Conservation (phyloP, 2,797 vertebrate genomes). For the Dermochelys coriacea region DNA sequence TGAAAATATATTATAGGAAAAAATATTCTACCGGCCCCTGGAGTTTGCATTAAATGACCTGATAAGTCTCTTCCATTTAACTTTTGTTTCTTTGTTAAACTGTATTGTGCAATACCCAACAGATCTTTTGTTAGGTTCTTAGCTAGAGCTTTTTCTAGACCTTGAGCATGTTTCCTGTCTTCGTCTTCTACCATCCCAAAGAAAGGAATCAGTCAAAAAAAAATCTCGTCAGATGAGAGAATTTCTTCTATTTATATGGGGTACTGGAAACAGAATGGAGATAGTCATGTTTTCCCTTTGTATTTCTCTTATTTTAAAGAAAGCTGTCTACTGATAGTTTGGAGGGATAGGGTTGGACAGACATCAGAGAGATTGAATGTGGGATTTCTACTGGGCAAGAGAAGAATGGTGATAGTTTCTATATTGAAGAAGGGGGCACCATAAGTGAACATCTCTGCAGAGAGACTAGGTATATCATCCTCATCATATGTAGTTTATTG, state of each 20-base stretch:
- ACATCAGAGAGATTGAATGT: not conserved
- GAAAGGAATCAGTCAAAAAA: conserved; percentile 12
- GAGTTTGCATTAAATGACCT: conserved; percentile 57
- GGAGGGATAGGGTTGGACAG: not conserved
- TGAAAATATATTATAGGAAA: conserved; percentile 13
- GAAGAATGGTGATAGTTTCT: not conserved
- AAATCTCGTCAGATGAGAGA: conserved; percentile 45
- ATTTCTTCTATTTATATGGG: conserved; percentile 34
- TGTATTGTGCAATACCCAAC: not conserved
- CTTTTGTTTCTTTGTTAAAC: conserved; percentile 38
- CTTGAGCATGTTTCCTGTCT: not conserved
- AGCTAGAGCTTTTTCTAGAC: conserved; percentile 20
- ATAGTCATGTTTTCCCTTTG: accelerated
- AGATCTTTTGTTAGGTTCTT: not conserved
- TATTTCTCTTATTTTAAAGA: not conserved
- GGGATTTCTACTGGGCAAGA: not conserved
- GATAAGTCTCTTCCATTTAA: conserved; percentile 35
- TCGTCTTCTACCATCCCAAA: conserved; percentile 48
- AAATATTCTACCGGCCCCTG: conserved; percentile 13
- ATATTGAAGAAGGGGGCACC: not conserved
- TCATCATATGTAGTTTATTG: not conserved
- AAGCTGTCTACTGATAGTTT: not conserved
- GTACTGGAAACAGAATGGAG: conserved; percentile 7
- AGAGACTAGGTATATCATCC: not conserved
- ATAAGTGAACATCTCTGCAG: not conserved